Evolutionary conservation across 2,888 invertebrate genomes (phyloP), one percentile per base, ranked within the genome.

Genomic region (Plagodis dolabraria): DNA sequence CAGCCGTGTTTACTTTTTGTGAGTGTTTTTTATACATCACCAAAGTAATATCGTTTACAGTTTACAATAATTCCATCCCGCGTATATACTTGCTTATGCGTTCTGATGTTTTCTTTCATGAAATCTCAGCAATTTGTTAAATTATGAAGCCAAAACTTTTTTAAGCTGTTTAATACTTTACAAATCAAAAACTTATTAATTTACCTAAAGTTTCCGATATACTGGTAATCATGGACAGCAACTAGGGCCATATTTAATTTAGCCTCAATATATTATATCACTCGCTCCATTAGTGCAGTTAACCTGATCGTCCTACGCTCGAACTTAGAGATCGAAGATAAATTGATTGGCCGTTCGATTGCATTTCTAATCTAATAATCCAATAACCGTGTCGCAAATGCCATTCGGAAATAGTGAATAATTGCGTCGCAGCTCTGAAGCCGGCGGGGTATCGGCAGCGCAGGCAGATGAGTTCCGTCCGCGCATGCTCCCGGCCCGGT

Each of bases 401-500:
- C 74, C 70, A 76, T 80, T 83, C 85, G 91, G 90, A 91, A 88
- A 90, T 90, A 85, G 85, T 82, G 79, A 64, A 83, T 89, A 86
- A 89, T 86, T 88, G 85, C 82, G 70, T 77, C 76, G 77, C 72
- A 68, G 73, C 43, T 43, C 8, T 11, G 5, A 43, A 12, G 72
- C 70, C 65, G 63, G 60, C 69, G 70, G 43, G 6, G 43, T 12
- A 40, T 10, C 40, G 57, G 70, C 68, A 69, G 75, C 22, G 11
- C 33, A 44, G 45, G 53, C 46, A 71, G 75, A 74, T 75, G 75
- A 75, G 75, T 63, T 67, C 68, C 68, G 70, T 67, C 68, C 68
- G 71, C 72, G 71, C 72, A 69, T 70, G 71, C 66, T 68, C 68
- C 64, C 68, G 67, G 65, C 68, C 64, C 68, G 67, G 65, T 76